Conservation (phyloP, 2,888 invertebrate species). For the Polydrusus cervinus region DNA sequence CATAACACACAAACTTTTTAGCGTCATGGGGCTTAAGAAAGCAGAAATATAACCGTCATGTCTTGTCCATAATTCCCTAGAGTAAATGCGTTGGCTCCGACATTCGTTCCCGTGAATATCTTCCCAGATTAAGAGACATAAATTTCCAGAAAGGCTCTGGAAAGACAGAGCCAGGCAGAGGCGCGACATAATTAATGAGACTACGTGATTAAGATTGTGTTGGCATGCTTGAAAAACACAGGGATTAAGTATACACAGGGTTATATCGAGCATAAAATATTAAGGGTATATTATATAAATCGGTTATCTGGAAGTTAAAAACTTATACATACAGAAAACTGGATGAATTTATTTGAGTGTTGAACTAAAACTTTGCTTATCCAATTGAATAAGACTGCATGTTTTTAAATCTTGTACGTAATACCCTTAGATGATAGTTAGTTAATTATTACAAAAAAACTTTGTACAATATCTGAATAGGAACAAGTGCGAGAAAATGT, state of each 20-base stretch:
- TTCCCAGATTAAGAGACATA: slow-evolving; percentile 68
- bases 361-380: too few species aligned
- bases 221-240: slow-evolving; percentile 55
- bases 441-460: too few species aligned
- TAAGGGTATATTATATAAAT: background rate
- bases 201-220: slow-evolving; percentile 70
- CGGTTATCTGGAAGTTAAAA: too few species aligned
- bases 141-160: slow-evolving; percentile 61
- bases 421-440: too few species aligned
- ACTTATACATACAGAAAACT: too few species aligned
- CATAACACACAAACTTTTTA: slow-evolving; percentile 56
- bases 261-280: slow-evolving; percentile 7
- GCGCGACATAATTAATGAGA: slow-evolving; percentile 69
- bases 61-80: slow-evolving; percentile 62
- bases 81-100: slow-evolving; percentile 37
- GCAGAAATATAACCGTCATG: slow-evolving; percentile 63
- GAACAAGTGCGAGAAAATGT: too few species aligned
- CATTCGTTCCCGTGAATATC: slow-evolving; percentile 58
- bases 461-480: too few species aligned
- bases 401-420: too few species aligned
- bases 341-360: too few species aligned
- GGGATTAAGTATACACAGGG: slow-evolving; percentile 38
- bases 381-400: too few species aligned
- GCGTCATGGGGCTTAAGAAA: slow-evolving; percentile 56
- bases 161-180: slow-evolving; percentile 64